A percentile compares a stretch with the other conserved stretches of the same genome.
Evolutionary conservation across 2,113 vertebrate genomes (phyloP).

Genomic region (Muscicapa adusta): DNA sequence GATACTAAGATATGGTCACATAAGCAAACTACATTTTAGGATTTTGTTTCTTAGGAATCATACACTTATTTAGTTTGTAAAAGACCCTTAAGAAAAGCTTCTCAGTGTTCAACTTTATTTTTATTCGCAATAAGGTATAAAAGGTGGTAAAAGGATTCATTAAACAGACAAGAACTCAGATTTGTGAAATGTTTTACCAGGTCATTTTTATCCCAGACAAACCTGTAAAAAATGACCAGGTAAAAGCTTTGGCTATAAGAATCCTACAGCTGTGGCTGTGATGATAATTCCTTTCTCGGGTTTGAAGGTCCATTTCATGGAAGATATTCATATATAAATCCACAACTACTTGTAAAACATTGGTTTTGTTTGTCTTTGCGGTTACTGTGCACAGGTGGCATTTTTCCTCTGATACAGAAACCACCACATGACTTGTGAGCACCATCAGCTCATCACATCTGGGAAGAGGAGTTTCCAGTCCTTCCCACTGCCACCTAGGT

Average conservation of each 20-base stretch:
- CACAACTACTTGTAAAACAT: neutral
- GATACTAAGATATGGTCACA: neutral
- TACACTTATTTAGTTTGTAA: neutral
- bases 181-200: neutral
- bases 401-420: neutral
- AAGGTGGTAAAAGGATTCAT: neutral
- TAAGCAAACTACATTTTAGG: neutral
- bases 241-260: neutral
- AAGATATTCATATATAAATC: neutral
- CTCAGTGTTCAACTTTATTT: neutral
- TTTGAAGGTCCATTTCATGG: neutral
- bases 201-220: neutral
- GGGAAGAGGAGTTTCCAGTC: neutral
- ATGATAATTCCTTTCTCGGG: neutral
- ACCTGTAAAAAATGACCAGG: neutral
- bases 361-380: neutral
- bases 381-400: neutral
- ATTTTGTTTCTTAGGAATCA: neutral
- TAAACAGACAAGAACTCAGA: neutral
- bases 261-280: neutral
- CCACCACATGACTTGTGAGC: neutral
- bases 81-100: neutral
- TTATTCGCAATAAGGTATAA: neutral
- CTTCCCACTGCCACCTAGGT: neutral
- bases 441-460: neutral